phyloP scores from a whole-genome alignment of 2,113 vertebrate genomes.

The Sula dactylatra region DNA sequence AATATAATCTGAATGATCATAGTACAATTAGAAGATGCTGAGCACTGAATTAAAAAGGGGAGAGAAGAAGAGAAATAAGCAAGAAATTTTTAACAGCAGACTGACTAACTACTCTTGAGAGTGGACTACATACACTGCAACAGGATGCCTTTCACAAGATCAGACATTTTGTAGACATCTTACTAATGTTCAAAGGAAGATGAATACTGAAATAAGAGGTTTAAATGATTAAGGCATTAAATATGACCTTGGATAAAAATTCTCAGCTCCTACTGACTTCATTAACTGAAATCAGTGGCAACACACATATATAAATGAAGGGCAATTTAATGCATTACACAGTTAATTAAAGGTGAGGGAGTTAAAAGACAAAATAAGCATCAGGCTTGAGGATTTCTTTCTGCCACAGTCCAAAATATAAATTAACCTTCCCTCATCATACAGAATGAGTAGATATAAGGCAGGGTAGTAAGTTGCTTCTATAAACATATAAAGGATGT shows the following conservation, averaged over 20 bases:
- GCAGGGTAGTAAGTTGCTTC: background rate
- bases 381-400: background rate
- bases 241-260: background rate
- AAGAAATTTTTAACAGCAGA: background rate
- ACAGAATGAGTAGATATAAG: background rate
- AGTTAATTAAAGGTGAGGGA: background rate
- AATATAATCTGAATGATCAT: background rate
- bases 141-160: background rate
- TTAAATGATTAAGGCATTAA: slow-evolving; percentile 1
- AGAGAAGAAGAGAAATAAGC: background rate
- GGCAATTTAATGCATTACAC: background rate
- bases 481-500: background rate
- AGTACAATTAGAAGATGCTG: background rate
- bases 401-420: background rate
- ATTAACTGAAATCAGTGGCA: background rate
- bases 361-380: background rate
- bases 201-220: background rate
- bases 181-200: background rate
- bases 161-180: background rate
- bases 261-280: background rate
- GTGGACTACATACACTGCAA: background rate
- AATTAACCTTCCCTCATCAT: background rate
- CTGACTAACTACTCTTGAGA: background rate
- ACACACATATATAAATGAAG: background rate
- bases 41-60: background rate